Conservation (phyloP, 2,797 vertebrate genomes). For the Cheirogaleus major region DNA sequence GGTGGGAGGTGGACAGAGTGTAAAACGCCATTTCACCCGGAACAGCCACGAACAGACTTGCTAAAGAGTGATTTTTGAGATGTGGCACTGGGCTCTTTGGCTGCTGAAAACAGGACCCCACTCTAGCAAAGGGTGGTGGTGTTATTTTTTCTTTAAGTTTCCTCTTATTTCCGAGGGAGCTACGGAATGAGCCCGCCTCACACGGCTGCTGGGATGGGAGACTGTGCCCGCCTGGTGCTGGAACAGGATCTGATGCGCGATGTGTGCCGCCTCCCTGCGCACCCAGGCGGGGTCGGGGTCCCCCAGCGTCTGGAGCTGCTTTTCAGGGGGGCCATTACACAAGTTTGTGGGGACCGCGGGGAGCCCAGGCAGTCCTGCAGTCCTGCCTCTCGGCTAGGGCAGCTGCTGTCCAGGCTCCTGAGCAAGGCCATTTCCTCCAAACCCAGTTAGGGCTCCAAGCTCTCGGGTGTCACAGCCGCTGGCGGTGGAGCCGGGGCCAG, state of each 20-base stretch:
- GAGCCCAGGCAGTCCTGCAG: neutral
- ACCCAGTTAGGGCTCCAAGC: neutral
- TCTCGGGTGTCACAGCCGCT: neutral
- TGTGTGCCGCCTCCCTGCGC: neutral
- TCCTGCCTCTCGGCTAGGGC: neutral
- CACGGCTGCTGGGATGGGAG: neutral
- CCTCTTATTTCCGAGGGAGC: neutral
- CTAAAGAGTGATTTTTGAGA: no score
- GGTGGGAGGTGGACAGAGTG: neutral
- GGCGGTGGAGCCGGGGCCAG: accelerated
- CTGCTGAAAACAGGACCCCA: neutral
- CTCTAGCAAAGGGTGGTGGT: neutral
- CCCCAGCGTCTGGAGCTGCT: neutral
- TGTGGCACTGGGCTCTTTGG: no score
- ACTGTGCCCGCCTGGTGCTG: neutral
- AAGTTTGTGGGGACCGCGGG: neutral
- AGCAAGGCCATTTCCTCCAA: neutral
- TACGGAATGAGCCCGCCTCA: neutral
- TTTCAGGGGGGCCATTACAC: neutral
- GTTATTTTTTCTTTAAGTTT: neutral
- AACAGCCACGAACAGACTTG: neutral
- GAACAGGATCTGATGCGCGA: neutral
- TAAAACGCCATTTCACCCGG: neutral
- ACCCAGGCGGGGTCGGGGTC: neutral
- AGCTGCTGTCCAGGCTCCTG: neutral